Evolutionary conservation across 2,888 invertebrate species (phyloP).

Genomic region (Pristionchus maxplancki): DNA sequence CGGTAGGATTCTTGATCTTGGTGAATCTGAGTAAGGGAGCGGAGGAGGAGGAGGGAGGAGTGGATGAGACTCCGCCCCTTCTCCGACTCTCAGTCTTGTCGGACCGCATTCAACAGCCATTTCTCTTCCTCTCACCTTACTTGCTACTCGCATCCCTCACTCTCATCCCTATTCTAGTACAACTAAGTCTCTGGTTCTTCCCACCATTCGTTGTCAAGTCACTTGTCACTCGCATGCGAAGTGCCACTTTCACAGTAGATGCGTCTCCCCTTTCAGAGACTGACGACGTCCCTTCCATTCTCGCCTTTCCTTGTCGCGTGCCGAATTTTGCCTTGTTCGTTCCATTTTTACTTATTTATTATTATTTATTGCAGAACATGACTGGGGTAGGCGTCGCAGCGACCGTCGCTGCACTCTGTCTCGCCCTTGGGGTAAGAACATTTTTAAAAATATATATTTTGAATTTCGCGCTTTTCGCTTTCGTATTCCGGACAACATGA

Average conservation of each 20-base stretch:
- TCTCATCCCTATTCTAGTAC: too few species aligned
- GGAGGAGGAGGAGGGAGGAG: neutral
- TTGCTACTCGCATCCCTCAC: neutral
- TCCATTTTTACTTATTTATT: too few species aligned
- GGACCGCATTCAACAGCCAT: neutral
- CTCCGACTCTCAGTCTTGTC: constrained; percentile 18
- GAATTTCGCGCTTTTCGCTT: neutral
- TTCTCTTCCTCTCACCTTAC: neutral
- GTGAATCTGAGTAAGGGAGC: neutral
- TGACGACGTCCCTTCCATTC: neutral
- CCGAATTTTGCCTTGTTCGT: neutral
- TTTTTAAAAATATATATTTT: neutral
- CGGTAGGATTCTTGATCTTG: neutral
- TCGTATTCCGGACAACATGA: neutral
- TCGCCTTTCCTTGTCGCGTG: neutral
- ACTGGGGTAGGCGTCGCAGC: constrained; percentile 39
- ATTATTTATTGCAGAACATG: constrained; percentile 13
- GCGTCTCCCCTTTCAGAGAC: neutral
- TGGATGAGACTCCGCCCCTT: neutral
- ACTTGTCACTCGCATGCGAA: neutral
- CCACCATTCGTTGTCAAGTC: neutral
- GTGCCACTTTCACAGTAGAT: neutral
- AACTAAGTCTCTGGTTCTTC: neutral
- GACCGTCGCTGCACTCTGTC: constrained; percentile 43
- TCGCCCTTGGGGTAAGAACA: constrained; percentile 14